Percentiles rank a stretch among this genome's conserved stretches.
Conservation (phyloP, 1,140 invertebrate genomes). For the Drosophila obscura region DNA sequence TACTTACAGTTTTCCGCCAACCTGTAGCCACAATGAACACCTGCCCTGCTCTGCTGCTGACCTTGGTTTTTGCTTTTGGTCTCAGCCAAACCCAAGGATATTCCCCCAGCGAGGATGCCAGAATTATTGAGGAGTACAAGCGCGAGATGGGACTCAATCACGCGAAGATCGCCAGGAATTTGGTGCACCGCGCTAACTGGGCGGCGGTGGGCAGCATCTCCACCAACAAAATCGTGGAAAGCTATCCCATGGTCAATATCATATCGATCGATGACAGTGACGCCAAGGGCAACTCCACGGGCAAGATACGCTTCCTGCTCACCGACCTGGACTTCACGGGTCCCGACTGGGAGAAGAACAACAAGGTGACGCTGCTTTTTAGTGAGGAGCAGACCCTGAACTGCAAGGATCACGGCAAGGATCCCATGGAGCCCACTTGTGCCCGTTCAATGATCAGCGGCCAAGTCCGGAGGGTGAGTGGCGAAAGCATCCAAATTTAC, state of each 20-base stretch:
- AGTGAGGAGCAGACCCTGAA: constrained; percentile 88
- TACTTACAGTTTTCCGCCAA: constrained; percentile 12
- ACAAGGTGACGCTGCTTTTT: constrained; percentile 88
- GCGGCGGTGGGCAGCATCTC: constrained; percentile 90
- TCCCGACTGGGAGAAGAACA: constrained; percentile 87
- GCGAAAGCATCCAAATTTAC: neutral
- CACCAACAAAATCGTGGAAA: constrained; percentile 85
- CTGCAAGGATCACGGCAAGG: constrained; percentile 87
- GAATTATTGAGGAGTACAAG: constrained; percentile 54
- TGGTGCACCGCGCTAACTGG: constrained; percentile 87
- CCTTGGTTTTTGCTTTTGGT: constrained; percentile 27
- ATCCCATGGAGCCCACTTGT: constrained; percentile 93
- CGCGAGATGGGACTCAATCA: constrained; percentile 47
- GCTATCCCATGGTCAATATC: constrained; percentile 90
- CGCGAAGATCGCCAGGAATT: constrained; percentile 84
- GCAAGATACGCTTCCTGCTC: constrained; percentile 91
- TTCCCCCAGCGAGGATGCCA: constrained; percentile 56
- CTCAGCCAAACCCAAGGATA: constrained; percentile 37
- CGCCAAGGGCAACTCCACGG: constrained; percentile 87
- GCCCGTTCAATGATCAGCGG: constrained; percentile 90
- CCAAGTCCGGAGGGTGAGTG: constrained; percentile 86
- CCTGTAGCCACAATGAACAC: constrained; percentile 24
- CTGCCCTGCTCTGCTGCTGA: constrained; percentile 24
- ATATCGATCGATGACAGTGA: constrained; percentile 90
- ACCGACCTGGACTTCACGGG: constrained; percentile 90